Evolutionary conservation across 2,113 vertebrate genomes (phyloP).

Genomic region (Pycnonotus jocosus): DNA sequence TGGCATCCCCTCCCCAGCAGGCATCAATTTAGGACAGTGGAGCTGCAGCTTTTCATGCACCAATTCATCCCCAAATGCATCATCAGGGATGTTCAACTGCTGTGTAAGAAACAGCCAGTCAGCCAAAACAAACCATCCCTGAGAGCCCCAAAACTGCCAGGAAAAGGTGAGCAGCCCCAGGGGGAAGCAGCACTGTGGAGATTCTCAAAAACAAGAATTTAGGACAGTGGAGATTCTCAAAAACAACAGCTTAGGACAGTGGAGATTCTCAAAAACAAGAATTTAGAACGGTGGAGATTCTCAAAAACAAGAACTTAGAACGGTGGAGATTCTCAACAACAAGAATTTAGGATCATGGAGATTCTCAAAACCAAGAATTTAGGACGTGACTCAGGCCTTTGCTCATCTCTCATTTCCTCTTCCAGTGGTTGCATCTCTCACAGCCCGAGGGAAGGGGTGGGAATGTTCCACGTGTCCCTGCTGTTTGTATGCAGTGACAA

Average conservation of each 20-base stretch:
- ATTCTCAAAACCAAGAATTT: no score
- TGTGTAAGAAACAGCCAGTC: neutral
- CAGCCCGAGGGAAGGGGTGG: neutral
- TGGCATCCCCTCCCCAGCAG: neutral
- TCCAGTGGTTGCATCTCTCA: neutral
- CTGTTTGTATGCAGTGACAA: neutral
- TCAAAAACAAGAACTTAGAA: no score
- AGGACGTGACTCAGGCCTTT: accelerated
- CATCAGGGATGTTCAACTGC: neutral
- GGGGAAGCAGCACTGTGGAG: neutral
- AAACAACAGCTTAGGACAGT: no score
- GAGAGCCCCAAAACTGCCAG: neutral
- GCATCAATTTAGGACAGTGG: no score
- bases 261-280: no score
- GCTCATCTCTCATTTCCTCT: neutral
- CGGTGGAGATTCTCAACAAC: no score
- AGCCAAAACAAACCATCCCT: neutral
- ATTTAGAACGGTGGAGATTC: no score
- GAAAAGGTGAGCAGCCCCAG: neutral
- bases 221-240: no score
- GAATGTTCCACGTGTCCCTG: neutral
- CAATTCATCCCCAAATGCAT: neutral
- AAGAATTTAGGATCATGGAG: no score
- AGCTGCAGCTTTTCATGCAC: accelerated
- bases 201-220: accelerated